Evolutionary conservation across 2,113 vertebrate species (phyloP).

Genomic region (Anas platyrhynchos): DNA sequence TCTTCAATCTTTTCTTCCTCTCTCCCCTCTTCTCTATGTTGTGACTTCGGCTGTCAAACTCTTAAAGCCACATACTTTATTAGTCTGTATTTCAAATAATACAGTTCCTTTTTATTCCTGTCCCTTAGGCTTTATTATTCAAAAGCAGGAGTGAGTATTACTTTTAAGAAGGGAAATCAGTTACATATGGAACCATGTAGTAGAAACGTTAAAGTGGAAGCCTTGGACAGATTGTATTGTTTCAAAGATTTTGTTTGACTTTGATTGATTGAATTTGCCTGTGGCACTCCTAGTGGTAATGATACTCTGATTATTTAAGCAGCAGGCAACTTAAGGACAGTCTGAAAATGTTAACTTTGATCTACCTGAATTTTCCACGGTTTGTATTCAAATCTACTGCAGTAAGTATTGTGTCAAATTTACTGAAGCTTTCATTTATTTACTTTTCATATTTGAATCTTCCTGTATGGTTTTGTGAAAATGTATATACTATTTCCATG

Average conservation of each 20-base stretch:
- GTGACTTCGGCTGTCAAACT: not conserved
- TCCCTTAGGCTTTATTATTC: not conserved
- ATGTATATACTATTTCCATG: rapidly evolving
- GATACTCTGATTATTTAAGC: slow-evolving; percentile 29
- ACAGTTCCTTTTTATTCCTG: not conserved
- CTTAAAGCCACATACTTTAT: not conserved
- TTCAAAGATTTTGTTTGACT: not conserved
- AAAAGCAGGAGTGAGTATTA: not conserved
- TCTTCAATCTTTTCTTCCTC: not conserved
- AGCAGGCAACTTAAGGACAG: slow-evolving; percentile 5
- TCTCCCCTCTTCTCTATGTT: not conserved
- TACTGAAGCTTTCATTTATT: not conserved
- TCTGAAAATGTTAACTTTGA: not conserved
- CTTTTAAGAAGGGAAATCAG: slow-evolving; percentile 26
- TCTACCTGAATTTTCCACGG: not conserved
- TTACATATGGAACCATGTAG: slow-evolving; percentile 6
- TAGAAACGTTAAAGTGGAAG: not conserved
- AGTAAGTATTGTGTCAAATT: not conserved
- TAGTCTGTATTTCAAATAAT: slow-evolving; percentile 14
- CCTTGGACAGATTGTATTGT: not conserved
- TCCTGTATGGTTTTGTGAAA: not conserved
- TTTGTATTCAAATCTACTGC: not conserved
- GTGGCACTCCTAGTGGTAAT: not conserved
- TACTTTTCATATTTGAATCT: not conserved
- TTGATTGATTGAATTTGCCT: slow-evolving; percentile 30